A percentile compares a stretch with the other conserved stretches of the same genome.
phyloP scores from a whole-genome alignment of 2,797 vertebrate genomes.

The Bradypodion ventrale region DNA sequence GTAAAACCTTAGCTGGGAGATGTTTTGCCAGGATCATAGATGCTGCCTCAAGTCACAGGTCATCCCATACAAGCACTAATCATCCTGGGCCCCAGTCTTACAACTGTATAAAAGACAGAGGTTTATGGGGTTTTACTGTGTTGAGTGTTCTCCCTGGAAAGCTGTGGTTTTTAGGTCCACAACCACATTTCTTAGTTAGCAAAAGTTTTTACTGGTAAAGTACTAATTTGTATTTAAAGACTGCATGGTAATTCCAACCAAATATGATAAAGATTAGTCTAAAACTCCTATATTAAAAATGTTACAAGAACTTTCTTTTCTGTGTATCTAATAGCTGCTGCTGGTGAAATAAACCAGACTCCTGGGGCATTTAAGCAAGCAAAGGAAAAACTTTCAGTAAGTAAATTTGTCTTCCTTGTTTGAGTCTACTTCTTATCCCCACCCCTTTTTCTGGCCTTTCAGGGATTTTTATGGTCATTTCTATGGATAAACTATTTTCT shows the following conservation, averaged over 20 bases:
- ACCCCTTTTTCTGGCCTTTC: conserved; percentile 33
- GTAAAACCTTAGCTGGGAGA: background rate
- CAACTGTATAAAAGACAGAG: background rate
- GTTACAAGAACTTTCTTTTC: conserved; percentile 44
- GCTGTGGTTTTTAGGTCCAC: background rate
- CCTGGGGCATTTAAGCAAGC: conserved; percentile 90
- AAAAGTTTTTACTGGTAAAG: background rate
- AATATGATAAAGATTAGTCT: conserved; percentile 33
- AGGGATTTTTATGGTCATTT: conserved; percentile 38
- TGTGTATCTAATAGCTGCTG: conserved; percentile 75
- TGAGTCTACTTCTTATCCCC: conserved; percentile 24
- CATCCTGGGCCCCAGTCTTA: background rate
- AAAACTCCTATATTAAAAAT: conserved; percentile 56
- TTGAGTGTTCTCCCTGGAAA: background rate
- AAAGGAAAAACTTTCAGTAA: conserved; percentile 91
- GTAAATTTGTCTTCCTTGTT: conserved; percentile 65
- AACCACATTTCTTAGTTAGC: background rate
- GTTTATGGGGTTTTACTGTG: background rate
- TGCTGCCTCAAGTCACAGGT: background rate
- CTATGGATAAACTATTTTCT: conserved; percentile 25
- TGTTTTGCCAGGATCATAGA: no score
- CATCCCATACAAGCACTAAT: background rate
- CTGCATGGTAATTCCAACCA: conserved; percentile 39
- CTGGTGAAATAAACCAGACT: conserved; percentile 84
- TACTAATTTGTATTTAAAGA: background rate